These are phyloP conservation scores for Sterna hirundo DNA, from an alignment of 2,113 vertebrate genomes.

Conservation along the genomic window DNA sequence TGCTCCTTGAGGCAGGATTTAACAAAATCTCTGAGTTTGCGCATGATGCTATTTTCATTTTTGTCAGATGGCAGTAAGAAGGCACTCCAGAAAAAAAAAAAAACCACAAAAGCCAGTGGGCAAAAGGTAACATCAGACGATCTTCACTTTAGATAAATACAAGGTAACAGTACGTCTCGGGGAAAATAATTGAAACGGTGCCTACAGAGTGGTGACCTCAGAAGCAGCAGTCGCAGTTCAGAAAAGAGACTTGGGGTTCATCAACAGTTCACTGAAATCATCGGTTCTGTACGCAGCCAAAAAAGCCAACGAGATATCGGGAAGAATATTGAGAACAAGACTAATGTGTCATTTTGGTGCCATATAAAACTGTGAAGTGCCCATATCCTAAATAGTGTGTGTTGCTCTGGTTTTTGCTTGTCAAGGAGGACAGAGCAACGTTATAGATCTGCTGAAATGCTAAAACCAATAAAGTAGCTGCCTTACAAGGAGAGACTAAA, in stretches of 20 bases:
- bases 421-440: background rate
- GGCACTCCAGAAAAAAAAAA: background rate
- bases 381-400: background rate
- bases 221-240: background rate
- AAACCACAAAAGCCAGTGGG: background rate
- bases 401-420: background rate
- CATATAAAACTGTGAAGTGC: background rate
- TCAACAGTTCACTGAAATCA: background rate
- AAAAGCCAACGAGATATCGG: background rate
- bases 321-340: background rate
- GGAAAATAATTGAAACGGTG: background rate
- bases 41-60: background rate
- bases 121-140: background rate
- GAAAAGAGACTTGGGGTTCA: background rate
- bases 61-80: background rate
- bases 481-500: background rate
- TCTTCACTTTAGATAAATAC: background rate
- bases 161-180: background rate
- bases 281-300: background rate
- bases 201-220: background rate
- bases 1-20: background rate
- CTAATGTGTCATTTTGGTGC: background rate
- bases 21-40: background rate
- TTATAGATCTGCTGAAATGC: background rate
- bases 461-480: background rate